phyloP scores from a whole-genome alignment of 2,888 invertebrate species.

The Blera fallax region DNA sequence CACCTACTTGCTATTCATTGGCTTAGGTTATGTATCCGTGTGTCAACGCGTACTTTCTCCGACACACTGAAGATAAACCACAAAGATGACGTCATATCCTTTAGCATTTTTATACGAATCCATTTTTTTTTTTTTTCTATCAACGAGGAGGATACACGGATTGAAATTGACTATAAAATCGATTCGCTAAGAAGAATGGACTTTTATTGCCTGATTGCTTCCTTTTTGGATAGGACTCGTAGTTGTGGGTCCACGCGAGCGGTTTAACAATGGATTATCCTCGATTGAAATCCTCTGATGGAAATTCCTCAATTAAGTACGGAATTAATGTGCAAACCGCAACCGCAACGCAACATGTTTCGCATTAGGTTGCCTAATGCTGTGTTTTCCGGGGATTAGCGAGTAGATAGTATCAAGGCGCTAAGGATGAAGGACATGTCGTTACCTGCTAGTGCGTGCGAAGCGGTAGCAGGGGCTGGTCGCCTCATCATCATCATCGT shows the following conservation, averaged over 20 bases:
- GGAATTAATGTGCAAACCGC: conserved; percentile 49
- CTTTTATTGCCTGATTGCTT: conserved; percentile 66
- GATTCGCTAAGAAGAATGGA: conserved; percentile 55
- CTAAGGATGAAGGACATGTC: conserved; percentile 34
- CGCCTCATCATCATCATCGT: conserved; percentile 44
- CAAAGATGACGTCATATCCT: conserved; percentile 49
- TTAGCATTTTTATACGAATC: background rate
- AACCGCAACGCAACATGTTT: conserved; percentile 55
- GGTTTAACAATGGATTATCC: conserved; percentile 64
- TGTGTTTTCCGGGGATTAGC: conserved; percentile 55
- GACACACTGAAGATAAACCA: background rate
- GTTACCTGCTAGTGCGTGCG: background rate
- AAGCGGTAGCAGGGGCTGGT: conserved; percentile 46
- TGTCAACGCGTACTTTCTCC: background rate
- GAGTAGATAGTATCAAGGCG: conserved; percentile 33
- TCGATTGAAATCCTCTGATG: conserved; percentile 48
- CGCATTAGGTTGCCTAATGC: conserved; percentile 63
- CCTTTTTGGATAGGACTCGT: conserved; percentile 54
- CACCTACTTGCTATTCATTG: conserved; percentile 30
- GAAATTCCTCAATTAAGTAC: conserved; percentile 53
- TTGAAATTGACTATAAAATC: conserved; percentile 57
- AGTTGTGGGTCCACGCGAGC: conserved; percentile 32
- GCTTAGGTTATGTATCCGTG: conserved; percentile 14
- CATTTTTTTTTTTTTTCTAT: conserved; percentile 14
- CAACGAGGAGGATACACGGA: background rate